Evolutionary conservation across 92 coral and sea anemone genomes (phyloP), one percentile per base, ranked within the genome.

Genomic region (Diadumene lineata): DNA sequence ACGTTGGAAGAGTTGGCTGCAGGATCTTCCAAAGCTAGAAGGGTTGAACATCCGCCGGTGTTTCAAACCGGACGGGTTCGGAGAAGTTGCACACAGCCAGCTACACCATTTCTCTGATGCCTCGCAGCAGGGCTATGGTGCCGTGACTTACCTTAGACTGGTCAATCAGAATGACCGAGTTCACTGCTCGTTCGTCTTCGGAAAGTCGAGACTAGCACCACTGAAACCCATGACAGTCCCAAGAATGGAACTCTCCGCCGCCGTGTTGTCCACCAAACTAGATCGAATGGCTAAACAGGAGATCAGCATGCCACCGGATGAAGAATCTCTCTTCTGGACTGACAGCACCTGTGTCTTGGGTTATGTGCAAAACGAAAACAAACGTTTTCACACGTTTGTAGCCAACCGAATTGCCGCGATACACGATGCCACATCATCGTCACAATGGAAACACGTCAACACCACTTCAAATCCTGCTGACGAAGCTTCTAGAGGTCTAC

Each of bases 61-160:
- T 27, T 80, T 85, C 28, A 85, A 85, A 64, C 77, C 89, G n/a
- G 11, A 23, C 3, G 69, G 11, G 58, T 69, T 58, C 17, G 82
- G 60, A 15, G 81, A 73, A 68, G 73, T 80, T 17, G 53, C 27
- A 21, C 28, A 77, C 31, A 62, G 66, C 26, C 89, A 79, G 80
- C 78, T 85, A 0, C 90, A 85, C 70, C 72, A 75, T 60, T 82
- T 82, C 31, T 66, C 72, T 27, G 87, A 76, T 43, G 78, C 87
- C 34, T 76, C 82, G 1, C 82, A 76, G 68, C 24, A 50, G 11
- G 86, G 81, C 57, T 81, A 81, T 8, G 81, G 86, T 11, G 81
- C 74, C n/a, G 86, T 58, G n/a, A 72, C 79, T 34, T 81, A 81
- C 56, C 69, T 81, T 44, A 51, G 81, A 75, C 73, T 81, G 0